Base-by-base conservation (phyloP, 2,888 invertebrate species). In the Phalera bucephala region DNA sequence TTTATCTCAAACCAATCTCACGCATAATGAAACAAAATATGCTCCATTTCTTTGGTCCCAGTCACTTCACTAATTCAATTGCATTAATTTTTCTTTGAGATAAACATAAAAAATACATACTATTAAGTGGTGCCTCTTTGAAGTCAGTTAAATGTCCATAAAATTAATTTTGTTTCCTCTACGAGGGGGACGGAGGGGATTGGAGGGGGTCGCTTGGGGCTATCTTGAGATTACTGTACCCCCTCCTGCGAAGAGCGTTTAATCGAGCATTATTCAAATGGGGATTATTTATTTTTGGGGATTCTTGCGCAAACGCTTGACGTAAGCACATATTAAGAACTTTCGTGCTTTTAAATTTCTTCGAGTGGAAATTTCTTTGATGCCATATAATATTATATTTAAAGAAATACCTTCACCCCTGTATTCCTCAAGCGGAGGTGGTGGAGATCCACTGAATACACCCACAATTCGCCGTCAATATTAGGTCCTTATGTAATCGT, bases 241-340 rank as follows among this genome's bases (percentile, higher is more conserved):
- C 56, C 46, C 50, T 44, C 47, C 45, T 53, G 8, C n/a, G 11
- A 10, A n/a, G 25, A 40, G 38, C 46, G 47, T 48, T 65, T 69
- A 67, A 73, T 67, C 60, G 52, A 45, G 54, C 64, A 72, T 74
- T 75, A 75, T 75, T 74, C 65, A 74, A 75, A 74, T 71, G 58
- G 48, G 53, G 47, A 43, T 49, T 52, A 47, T 46, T 48, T 48
- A 41, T 50, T 56, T 61, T 54, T 47, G 52, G 53, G 45, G 49
- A 45, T 52, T 54, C 37, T 26, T 34, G 45, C 41, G 27, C 25
- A 40, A 38, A 48, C 44, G 12, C 0, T 12, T 12, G 25, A 2
- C 23, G 11, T 11, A 23, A 23, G 23, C 21, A n/a, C n/a, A n/a
- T n/a, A n/a, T n/a, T n/a, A n/a, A n/a, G n/a, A n/a, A n/a, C n/a